Evolutionary conservation across 2,113 vertebrate species (phyloP), one percentile per base, ranked within the genome.

Genomic region (Brachionichthys hirsutus): DNA sequence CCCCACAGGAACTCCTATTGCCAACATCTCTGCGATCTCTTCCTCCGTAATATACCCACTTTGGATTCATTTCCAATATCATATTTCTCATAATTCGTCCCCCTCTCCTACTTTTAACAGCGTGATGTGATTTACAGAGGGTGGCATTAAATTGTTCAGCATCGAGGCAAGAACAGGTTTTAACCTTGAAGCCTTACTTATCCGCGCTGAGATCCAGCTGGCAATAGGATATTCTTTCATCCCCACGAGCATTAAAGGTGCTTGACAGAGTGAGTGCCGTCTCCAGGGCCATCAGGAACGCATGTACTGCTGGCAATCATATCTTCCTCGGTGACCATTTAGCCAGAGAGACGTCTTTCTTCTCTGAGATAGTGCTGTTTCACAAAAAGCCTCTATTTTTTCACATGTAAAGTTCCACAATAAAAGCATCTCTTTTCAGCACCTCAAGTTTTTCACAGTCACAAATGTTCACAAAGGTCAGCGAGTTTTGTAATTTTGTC

Each of bases 151-250:
- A 82, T 73, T 3, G 19, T 44, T 35, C 47, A 17, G 54, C 3
- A 61, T 51, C 45, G 61, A 75, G 54, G 58, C 65, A 62, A 72
- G 61, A 78, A 62, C 57, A 70, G 62, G 58, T 73, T 49, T 61
- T 64, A 67, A 66, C 69, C 54, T 73, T 69, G 49, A 49, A 80
- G 73, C 63, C 77, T 71, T 34, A 66, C 45, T 75, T 59, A 68
- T 73, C 77, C 78, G 53, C 77, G 61, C 54, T 60, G 69, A 69
- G 66, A 71, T 71, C 49, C 12, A 5, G 36, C 56, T 70, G 76
- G 72, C 77, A 74, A 71, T 55, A 54, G 55, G 49, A 68, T 54
- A 43, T 60, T 75, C 40, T 67, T 66, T 80, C 38, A 69, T 78
- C 44, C 75, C 24, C 41, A 17, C 34, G 16, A 70, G 47, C 30